phyloP scores from a whole-genome alignment of 2,888 invertebrate genomes.

The Linyphia triangularis region DNA sequence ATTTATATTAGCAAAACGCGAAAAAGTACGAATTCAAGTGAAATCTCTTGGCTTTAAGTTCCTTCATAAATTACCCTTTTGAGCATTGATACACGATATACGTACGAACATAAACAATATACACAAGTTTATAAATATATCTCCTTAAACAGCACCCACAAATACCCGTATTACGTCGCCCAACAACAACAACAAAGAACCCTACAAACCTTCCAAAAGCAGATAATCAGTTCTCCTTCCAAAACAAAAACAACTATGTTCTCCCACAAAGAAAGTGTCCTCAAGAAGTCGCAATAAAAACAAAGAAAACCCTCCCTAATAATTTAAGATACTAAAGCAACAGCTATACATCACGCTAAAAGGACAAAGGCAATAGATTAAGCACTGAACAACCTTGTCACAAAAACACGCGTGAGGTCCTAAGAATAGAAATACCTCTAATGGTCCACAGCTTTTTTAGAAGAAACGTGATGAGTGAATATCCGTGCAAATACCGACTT shows the following conservation, averaged over 20 bases:
- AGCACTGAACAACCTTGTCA: slow-evolving; percentile 22
- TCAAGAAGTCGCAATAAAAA: neutral
- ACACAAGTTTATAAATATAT: too few species aligned
- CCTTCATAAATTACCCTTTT: too few species aligned
- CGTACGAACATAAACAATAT: too few species aligned
- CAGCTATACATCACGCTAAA: slow-evolving; percentile 11
- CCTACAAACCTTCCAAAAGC: neutral
- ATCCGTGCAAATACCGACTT: slow-evolving; percentile 19
- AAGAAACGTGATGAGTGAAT: slow-evolving; percentile 21
- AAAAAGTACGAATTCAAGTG: too few species aligned
- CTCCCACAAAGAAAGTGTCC: neutral
- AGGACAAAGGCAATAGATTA: slow-evolving; percentile 38
- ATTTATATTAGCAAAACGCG: too few species aligned
- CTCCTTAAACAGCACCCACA: too few species aligned
- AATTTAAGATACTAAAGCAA: slow-evolving; percentile 1
- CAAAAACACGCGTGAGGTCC: neutral
- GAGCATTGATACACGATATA: too few species aligned
- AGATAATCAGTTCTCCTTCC: neutral
- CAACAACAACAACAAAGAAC: neutral
- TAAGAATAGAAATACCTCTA: slow-evolving; percentile 14
- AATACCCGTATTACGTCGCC: too few species aligned
- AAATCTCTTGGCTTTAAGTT: too few species aligned
- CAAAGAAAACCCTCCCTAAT: neutral
- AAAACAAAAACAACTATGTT: neutral
- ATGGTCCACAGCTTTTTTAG: neutral